Evolutionary conservation across 2,797 vertebrate species (phyloP).

Genomic region (Peromyscus melanophrys): DNA sequence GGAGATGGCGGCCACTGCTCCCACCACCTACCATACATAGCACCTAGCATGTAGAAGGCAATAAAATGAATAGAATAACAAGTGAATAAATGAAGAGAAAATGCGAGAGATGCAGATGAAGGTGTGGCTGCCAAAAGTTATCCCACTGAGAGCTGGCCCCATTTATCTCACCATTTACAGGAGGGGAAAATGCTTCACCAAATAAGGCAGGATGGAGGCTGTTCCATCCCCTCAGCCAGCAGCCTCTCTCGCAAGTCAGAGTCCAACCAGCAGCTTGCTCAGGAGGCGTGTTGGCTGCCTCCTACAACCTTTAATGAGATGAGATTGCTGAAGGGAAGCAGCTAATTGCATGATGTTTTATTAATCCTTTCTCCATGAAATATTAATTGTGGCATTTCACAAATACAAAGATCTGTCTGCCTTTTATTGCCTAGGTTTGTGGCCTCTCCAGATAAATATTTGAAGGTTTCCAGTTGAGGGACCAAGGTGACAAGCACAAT

Average conservation of each 20-base stretch:
- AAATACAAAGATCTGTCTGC: conserved; percentile 72
- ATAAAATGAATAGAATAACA: not conserved
- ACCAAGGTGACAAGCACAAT: conserved; percentile 67
- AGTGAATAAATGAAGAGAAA: not conserved
- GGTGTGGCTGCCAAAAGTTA: not conserved
- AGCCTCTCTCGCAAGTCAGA: not conserved
- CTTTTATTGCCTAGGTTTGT: conserved; percentile 60
- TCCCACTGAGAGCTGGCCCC: not conserved
- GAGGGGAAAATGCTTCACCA: not conserved
- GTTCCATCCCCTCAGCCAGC: conserved; percentile 37
- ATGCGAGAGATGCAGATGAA: not conserved
- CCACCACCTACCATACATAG: not conserved
- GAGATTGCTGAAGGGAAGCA: conserved; percentile 85
- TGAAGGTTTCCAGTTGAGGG: conserved; percentile 63
- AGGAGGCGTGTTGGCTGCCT: conserved; percentile 61
- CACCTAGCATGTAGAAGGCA: not conserved
- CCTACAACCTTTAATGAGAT: conserved; percentile 83
- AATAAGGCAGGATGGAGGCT: not conserved
- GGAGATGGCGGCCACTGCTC: not conserved
- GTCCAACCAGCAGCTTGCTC: not conserved
- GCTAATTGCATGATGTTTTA: conserved; percentile 88
- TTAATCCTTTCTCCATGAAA: conserved; percentile 88
- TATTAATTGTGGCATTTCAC: conserved; percentile 84
- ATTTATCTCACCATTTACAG: conserved; percentile 20
- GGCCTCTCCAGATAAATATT: conserved; percentile 72